These are phyloP conservation scores for Onychostruthus taczanowskii DNA, from an alignment of 2,113 vertebrate genomes.

Conservation along the genomic window DNA sequence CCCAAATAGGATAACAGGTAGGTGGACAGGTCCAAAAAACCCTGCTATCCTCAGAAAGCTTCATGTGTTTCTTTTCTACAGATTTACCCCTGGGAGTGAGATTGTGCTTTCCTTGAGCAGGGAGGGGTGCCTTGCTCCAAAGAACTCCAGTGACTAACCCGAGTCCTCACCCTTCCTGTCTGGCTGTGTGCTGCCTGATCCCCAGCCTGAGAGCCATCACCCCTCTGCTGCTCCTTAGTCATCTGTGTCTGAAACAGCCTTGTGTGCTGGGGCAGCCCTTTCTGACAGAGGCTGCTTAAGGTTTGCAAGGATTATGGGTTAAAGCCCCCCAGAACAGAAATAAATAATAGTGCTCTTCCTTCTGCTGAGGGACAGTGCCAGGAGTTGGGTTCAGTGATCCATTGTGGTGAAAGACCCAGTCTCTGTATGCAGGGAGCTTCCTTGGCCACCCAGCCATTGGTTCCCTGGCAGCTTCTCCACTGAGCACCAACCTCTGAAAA, in stretches of 20 bases:
- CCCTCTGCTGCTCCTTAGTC: background rate
- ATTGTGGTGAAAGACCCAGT: fast-evolving
- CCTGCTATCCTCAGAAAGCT: fast-evolving
- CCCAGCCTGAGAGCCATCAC: background rate
- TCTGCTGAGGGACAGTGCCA: background rate
- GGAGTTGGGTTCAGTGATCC: background rate
- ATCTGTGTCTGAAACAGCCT: background rate
- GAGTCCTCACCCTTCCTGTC: background rate
- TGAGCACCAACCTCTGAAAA: background rate
- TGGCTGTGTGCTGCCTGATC: background rate
- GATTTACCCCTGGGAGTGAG: background rate
- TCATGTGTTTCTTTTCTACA: background rate
- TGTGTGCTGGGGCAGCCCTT: background rate
- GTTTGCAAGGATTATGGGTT: background rate
- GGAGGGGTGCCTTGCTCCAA: background rate
- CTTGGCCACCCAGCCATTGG: fast-evolving
- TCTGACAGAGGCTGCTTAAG: background rate
- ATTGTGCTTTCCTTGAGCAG: background rate
- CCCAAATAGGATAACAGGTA: fast-evolving
- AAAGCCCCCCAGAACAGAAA: background rate
- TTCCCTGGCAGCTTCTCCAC: background rate
- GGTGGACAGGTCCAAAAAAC: background rate
- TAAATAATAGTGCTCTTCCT: background rate
- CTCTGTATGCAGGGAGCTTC: fast-evolving
- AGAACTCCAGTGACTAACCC: background rate